phyloP scores from a whole-genome alignment of 2,888 invertebrate genomes.

The Clusia tigrina region DNA sequence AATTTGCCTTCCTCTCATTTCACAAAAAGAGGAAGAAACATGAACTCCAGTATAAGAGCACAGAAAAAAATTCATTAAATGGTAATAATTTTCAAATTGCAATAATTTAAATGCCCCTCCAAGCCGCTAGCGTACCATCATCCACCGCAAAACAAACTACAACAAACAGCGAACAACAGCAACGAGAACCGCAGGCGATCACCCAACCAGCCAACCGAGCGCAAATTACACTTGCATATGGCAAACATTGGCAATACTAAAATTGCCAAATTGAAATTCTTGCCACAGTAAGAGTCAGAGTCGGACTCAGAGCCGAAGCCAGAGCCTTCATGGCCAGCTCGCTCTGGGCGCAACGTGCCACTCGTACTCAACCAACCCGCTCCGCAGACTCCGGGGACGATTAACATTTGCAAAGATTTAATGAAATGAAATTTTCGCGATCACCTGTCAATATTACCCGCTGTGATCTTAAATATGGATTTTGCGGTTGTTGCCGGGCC shows the following conservation, averaged over 20 bases:
- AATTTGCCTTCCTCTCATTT: not conserved
- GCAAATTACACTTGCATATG: slow-evolving; percentile 13
- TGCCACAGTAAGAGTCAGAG: not conserved
- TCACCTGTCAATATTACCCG: slow-evolving; percentile 53
- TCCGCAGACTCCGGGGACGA: slow-evolving; percentile 29
- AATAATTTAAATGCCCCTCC: slow-evolving; percentile 45
- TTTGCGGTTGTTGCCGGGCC: slow-evolving; percentile 22
- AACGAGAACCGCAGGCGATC: slow-evolving; percentile 17
- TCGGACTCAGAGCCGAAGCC: not conserved
- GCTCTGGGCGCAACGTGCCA: slow-evolving; percentile 21
- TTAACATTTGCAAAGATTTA: slow-evolving; percentile 46
- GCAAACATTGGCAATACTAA: slow-evolving; percentile 16
- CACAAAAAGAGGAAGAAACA: slow-evolving; percentile 30
- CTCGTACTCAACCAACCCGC: not conserved
- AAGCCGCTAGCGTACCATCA: slow-evolving; percentile 25
- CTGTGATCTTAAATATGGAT: slow-evolving; percentile 48
- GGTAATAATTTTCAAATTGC: slow-evolving; percentile 47
- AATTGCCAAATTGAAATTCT: slow-evolving; percentile 40
- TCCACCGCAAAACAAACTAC: slow-evolving; percentile 9
- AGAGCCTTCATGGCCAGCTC: slow-evolving; percentile 6
- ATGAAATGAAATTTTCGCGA: slow-evolving; percentile 53
- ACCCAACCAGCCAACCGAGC: slow-evolving; percentile 16
- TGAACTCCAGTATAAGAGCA: slow-evolving; percentile 25
- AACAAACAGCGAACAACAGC: slow-evolving; percentile 14
- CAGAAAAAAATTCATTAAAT: slow-evolving; percentile 45